Evolutionary conservation across 2,888 invertebrate genomes (phyloP), one percentile per base, ranked within the genome.

Genomic region (Pelosia muscerda): DNA sequence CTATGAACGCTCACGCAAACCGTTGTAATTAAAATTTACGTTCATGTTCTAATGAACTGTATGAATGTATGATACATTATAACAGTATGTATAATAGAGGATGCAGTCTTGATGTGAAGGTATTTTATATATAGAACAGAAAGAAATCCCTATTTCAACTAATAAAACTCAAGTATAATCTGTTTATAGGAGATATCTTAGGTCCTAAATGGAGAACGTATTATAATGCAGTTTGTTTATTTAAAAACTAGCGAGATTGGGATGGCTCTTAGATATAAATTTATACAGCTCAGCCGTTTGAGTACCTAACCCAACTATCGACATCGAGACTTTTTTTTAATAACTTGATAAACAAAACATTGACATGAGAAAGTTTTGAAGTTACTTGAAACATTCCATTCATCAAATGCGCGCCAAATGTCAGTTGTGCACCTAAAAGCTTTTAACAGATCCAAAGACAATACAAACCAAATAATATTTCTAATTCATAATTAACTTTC

Each of bases 1-100:
- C 65, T 70, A 71, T 63, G 63, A 67, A 63, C 73, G 76, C 81
- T 81, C 85, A 86, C 84, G 85, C 84, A 49, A 84, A 73, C 74
- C 69, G 75, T 69, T 72, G 76, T 82, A 81, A 81, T 81, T 84
- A 83, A 81, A 82, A 82, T 84, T 82, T 81, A 75, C 74, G 68
- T 76, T 70, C 79, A 72, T 70, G 72, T 72, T 72, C 54, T 74
- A 75, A 75, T 79, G 66, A 80, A 79, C 69, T 65, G 65, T 72
- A 78, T 80, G 69, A 69, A 42, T 76, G 75, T 65, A 66, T 71
- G 15, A 38, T 38, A 38, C 58, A 72, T 65, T 66, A 68, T 73
- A 66, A 74, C 72, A 68, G 54, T 38, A 19, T 71, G 54, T 38
- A 19, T 71, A 65, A 73, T 73, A 49, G 65, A 70, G 65, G 68